Conservation (phyloP, 2,888 invertebrate genomes). For the Pterostichus madidus region DNA sequence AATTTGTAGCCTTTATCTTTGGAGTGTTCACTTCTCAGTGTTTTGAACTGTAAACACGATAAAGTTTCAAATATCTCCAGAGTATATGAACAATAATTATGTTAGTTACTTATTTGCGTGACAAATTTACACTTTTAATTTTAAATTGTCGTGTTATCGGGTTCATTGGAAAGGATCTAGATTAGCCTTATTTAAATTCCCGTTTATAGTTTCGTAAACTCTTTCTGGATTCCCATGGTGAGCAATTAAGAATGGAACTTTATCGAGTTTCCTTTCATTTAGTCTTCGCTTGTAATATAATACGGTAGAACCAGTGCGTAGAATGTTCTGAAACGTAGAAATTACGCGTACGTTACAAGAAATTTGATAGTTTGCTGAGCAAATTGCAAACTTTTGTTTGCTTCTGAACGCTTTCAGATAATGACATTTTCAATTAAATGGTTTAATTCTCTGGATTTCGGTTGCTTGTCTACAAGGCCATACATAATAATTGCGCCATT, state of each 20-base stretch:
- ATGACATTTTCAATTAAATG: constrained; percentile 67
- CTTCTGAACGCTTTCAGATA: constrained; percentile 57
- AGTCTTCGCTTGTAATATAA: constrained; percentile 12
- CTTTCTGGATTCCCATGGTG: too few relatives aligned
- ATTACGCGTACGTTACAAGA: constrained; percentile 41
- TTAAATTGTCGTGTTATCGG: constrained; percentile 26
- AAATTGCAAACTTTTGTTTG: constrained; percentile 67
- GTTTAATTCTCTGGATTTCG: constrained; percentile 62
- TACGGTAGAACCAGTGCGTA: constrained; percentile 7
- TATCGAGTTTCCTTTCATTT: constrained; percentile 15
- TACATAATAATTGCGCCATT: constrained; percentile 67
- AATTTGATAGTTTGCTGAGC: constrained; percentile 59
- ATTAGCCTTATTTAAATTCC: not conserved
- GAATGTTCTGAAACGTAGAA: constrained; percentile 7
- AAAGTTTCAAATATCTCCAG: constrained; percentile 27
- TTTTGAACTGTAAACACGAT: constrained; percentile 45
- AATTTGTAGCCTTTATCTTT: too few relatives aligned
- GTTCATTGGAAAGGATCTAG: constrained; percentile 34
- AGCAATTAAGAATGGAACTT: too few relatives aligned
- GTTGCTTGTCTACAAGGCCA: constrained; percentile 61
- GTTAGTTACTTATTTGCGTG: constrained; percentile 53
- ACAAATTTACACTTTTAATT: constrained; percentile 48
- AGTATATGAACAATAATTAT: constrained; percentile 54
- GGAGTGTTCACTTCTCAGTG: not conserved
- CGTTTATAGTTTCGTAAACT: not conserved